These are phyloP conservation scores for Formica selysi DNA, from an alignment of 1,140 invertebrate species.

Conservation along the genomic window DNA sequence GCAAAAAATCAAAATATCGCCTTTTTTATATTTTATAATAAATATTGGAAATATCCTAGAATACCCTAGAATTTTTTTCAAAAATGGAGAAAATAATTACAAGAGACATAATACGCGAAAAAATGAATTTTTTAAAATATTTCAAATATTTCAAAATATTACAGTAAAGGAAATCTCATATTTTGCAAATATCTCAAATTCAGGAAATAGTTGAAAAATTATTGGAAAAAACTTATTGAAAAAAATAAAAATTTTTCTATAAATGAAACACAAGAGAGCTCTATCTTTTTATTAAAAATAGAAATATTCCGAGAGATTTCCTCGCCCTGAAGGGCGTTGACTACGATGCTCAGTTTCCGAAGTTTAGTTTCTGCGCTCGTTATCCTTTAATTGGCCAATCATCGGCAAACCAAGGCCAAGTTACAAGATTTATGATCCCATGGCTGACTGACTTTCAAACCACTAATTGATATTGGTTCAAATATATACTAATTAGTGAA, in stretches of 20 bases:
- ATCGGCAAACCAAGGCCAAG: not conserved
- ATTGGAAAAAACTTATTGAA: not conserved
- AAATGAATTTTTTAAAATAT: not conserved
- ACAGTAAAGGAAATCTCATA: not conserved
- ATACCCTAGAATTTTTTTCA: not conserved
- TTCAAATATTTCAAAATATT: conserved; percentile 3
- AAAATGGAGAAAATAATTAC: not conserved
- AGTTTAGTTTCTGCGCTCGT: conserved; percentile 40
- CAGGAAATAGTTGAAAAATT: not conserved
- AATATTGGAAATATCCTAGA: not conserved
- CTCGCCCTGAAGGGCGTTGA: conserved; percentile 7
- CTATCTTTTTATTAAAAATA: not conserved
- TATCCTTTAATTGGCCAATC: conserved; percentile 55
- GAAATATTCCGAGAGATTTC: not conserved
- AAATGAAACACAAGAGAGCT: not conserved
- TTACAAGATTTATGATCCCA: conserved; percentile 33
- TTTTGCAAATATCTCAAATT: not conserved
- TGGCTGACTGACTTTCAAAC: conserved; percentile 31
- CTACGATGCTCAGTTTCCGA: conserved; percentile 31
- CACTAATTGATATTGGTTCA: conserved; percentile 32
- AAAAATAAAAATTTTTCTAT: not conserved
- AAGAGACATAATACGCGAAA: not conserved
- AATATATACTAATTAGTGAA: conserved; percentile 27
- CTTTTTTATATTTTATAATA: not conserved
- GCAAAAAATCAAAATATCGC: conserved; percentile 70